Evolutionary conservation across 2,113 vertebrate genomes (phyloP).

Genomic region (Oncorhynchus nerka): DNA sequence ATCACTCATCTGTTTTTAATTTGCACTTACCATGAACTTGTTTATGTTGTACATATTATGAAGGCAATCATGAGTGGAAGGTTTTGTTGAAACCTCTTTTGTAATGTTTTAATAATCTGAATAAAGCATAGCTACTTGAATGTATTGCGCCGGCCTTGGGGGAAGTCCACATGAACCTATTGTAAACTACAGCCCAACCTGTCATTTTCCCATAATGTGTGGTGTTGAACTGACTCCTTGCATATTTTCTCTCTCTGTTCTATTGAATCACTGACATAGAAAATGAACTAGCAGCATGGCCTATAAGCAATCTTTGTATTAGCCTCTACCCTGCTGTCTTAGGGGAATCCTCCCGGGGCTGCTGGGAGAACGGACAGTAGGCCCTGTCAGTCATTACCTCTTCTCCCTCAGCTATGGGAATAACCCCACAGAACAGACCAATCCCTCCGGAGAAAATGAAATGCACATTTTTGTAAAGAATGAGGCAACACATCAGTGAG

Average conservation of each 20-base stretch:
- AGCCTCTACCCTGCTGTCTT: not conserved
- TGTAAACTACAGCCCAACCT: not conserved
- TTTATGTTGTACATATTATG: not conserved
- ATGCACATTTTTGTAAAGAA: conserved; percentile 7
- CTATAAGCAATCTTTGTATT: not conserved
- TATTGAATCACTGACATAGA: not conserved
- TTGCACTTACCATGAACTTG: not conserved
- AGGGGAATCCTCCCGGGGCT: conserved; percentile 74
- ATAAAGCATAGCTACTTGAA: not conserved
- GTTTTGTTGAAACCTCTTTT: not conserved
- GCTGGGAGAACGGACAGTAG: not conserved
- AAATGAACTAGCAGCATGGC: not conserved
- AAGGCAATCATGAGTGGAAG: not conserved
- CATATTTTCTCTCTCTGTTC: not conserved
- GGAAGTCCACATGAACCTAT: not conserved
- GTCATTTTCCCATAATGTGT: not conserved
- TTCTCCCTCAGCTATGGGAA: not conserved
- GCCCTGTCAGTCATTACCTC: not conserved
- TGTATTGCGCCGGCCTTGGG: not conserved
- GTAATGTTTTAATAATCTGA: not conserved
- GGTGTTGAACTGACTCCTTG: not conserved
- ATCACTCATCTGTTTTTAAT: not conserved
- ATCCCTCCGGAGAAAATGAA: not conserved
- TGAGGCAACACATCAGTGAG: not conserved
- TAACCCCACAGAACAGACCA: not conserved